Evolutionary conservation across 1,140 invertebrate genomes (phyloP).

Genomic region (Halesus radiatus): DNA sequence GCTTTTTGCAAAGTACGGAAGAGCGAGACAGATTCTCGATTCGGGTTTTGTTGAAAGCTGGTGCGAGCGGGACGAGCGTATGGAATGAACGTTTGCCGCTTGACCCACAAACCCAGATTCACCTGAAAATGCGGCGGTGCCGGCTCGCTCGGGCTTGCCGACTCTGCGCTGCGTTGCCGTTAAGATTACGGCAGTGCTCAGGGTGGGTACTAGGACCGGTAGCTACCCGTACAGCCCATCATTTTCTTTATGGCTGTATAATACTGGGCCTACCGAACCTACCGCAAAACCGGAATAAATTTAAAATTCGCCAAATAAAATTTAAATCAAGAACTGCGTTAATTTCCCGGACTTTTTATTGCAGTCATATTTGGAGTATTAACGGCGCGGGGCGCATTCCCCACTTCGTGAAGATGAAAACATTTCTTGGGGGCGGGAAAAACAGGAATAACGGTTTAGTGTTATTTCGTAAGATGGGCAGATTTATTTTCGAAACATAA

Average conservation of each 20-base stretch:
- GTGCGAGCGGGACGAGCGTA: slow-evolving; percentile 23
- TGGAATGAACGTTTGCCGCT: slow-evolving; percentile 23
- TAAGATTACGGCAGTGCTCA: slow-evolving; percentile 10
- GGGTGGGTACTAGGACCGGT: background rate
- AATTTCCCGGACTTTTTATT: background rate
- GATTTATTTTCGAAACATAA: slow-evolving; percentile 1
- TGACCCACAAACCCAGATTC: slow-evolving; percentile 51
- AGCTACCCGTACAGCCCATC: background rate
- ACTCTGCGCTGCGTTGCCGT: slow-evolving; percentile 12
- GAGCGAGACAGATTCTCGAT: slow-evolving; percentile 1
- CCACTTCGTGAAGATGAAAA: background rate
- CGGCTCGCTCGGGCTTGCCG: slow-evolving; percentile 13
- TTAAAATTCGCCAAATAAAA: slow-evolving; percentile 24
- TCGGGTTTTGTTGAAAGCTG: background rate
- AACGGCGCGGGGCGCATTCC: background rate
- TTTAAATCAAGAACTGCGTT: background rate
- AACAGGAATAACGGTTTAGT: background rate
- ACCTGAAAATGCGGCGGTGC: slow-evolving; percentile 42
- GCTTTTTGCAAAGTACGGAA: background rate
- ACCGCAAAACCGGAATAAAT: slow-evolving; percentile 20
- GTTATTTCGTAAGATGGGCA: background rate
- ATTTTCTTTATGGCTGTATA: slow-evolving; percentile 18
- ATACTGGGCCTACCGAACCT: slow-evolving; percentile 5
- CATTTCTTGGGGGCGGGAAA: background rate
- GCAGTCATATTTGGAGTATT: background rate